phyloP scores from a whole-genome alignment of 2,888 invertebrate genomes.

The Lacanobia wlatinum region DNA sequence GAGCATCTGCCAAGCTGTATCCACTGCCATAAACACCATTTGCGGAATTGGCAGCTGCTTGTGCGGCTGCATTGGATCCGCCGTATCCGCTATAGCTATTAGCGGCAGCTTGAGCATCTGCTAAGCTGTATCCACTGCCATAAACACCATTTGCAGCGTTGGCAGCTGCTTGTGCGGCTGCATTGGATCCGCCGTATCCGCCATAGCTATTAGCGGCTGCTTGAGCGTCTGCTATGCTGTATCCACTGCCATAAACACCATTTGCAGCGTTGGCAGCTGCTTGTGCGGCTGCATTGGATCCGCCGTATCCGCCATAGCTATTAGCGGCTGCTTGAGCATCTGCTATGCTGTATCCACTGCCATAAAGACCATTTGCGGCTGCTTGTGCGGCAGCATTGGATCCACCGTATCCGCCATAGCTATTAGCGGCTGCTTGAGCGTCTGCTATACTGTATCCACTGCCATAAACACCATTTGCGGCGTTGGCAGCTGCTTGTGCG shows the following conservation, averaged over 20 bases:
- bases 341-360: conserved; percentile 24
- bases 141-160: conserved; percentile 1
- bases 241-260: conserved; percentile 14
- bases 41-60: conserved; percentile 16
- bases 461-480: conserved; percentile 22
- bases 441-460: conserved; percentile 44
- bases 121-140: conserved; percentile 3
- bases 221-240: conserved; percentile 6
- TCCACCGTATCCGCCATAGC: too few species aligned
- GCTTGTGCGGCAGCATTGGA: conserved; percentile 1
- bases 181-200: conserved; percentile 2
- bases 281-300: background rate
- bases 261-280: conserved; percentile 21
- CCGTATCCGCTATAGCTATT: conserved; percentile 3
- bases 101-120: conserved; percentile 24
- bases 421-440: conserved; percentile 26
- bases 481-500: conserved; percentile 34
- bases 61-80: conserved; percentile 13
- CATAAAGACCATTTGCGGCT: conserved; percentile 8
- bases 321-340: conserved; percentile 32
- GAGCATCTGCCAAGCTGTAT: conserved; percentile 8
- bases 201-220: conserved; percentile 10
- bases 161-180: conserved; percentile 19
- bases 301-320: too few species aligned
- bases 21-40: background rate